Percentiles rank a stretch among this genome's conserved stretches.
Evolutionary conservation across 2,888 invertebrate species (phyloP).

Genomic region (Perizoma flavofasciatum): DNA sequence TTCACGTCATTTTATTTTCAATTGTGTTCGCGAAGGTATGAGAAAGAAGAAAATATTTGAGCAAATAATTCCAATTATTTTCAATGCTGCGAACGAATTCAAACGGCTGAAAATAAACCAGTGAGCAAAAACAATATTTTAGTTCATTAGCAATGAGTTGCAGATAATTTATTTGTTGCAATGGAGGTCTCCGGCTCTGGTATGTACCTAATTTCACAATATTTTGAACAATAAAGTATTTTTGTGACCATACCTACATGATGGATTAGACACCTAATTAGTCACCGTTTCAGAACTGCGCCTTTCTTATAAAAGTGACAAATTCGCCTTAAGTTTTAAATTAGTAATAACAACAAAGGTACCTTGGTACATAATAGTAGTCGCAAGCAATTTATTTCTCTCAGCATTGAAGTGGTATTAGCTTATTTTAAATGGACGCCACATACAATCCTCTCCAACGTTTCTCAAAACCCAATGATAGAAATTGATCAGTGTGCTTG

Average conservation of each 20-base stretch:
- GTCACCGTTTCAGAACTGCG: conserved; percentile 4
- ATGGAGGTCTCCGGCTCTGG: conserved; percentile 76
- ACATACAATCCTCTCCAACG: too few species aligned
- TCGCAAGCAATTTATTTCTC: not conserved
- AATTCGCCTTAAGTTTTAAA: conserved; percentile 8
- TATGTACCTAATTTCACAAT: conserved; percentile 46
- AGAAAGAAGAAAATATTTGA: not conserved
- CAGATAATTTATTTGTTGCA: conserved; percentile 41
- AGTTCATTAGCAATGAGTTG: conserved; percentile 52
- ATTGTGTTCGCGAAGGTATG: conserved; percentile 13
- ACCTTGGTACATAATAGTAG: conserved; percentile 19
- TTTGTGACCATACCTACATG: not conserved
- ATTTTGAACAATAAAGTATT: conserved; percentile 8
- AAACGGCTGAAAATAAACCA: conserved; percentile 4
- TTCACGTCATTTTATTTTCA: conserved; percentile 14
- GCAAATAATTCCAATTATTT: not conserved
- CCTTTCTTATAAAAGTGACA: not conserved
- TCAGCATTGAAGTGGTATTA: not conserved
- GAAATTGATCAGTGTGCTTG: too few species aligned
- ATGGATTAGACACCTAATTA: not conserved
- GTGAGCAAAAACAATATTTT: not conserved
- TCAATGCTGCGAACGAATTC: not conserved
- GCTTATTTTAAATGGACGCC: too few species aligned
- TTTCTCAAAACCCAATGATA: too few species aligned
- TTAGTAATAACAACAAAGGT: conserved; percentile 63